These are phyloP conservation scores for Passer domesticus DNA, from an alignment of 2,113 vertebrate species.

Conservation along the genomic window DNA sequence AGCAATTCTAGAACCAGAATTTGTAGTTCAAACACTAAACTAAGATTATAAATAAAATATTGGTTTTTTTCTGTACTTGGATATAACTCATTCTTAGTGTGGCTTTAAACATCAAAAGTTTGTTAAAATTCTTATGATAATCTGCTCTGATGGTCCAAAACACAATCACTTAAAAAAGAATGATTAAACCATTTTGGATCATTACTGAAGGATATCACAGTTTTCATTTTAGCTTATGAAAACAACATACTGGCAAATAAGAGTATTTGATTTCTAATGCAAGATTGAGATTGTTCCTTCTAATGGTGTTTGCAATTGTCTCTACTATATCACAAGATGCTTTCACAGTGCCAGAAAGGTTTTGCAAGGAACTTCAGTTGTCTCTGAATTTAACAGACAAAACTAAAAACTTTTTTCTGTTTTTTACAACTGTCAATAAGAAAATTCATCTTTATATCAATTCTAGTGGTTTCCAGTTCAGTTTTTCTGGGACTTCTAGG, in stretches of 20 bases:
- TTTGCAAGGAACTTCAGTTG: not conserved
- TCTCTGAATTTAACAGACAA: not conserved
- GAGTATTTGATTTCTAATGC: not conserved
- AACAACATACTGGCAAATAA: not conserved
- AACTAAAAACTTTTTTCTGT: not conserved
- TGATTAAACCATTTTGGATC: not conserved
- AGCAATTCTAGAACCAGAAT: slow-evolving; percentile 93
- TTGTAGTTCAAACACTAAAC: slow-evolving; percentile 97
- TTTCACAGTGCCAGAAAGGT: not conserved
- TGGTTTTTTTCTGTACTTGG: slow-evolving; percentile 87
- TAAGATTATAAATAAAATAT: slow-evolving; percentile 98
- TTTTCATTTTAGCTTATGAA: not conserved
- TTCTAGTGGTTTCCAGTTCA: not conserved
- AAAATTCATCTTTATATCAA: not conserved
- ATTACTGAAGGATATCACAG: slow-evolving; percentile 18
- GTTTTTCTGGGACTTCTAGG: not conserved
- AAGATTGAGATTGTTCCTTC: not conserved
- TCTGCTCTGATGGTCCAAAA: slow-evolving; percentile 11
- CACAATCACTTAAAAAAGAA: not conserved
- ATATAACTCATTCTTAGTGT: slow-evolving; percentile 75
- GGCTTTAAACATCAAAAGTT: slow-evolving; percentile 56
- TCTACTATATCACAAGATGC: not conserved
- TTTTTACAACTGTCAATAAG: not conserved
- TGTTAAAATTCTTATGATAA: slow-evolving; percentile 2
- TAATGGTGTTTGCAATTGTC: not conserved